A percentile compares a stretch with the other conserved stretches of the same genome.
These are phyloP conservation scores for Imbricaverruca yamaguchii DNA, from an alignment of 2,888 invertebrate genomes.

Conservation along the genomic window DNA sequence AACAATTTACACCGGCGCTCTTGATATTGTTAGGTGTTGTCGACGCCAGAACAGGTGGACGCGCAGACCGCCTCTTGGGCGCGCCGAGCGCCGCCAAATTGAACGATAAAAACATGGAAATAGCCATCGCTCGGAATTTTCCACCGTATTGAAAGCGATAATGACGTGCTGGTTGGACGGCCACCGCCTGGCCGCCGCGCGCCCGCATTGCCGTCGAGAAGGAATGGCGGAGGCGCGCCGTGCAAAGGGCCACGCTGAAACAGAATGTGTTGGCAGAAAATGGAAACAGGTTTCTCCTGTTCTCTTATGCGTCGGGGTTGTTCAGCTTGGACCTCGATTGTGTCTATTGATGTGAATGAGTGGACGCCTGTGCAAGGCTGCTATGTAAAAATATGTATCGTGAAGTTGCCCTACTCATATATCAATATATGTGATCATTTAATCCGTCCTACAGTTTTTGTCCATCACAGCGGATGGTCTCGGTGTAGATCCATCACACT, in stretches of 20 bases:
- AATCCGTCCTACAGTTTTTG: too few relatives aligned
- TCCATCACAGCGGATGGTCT: too few relatives aligned
- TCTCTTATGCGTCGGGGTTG: too few relatives aligned
- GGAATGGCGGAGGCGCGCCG: background rate
- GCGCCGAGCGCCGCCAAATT: slow-evolving; percentile 2
- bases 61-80: background rate
- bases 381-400: too few relatives aligned
- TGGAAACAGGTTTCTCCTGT: too few relatives aligned
- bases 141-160: slow-evolving; percentile 17
- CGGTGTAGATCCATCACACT: too few relatives aligned
- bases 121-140: background rate
- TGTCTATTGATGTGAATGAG: too few relatives aligned
- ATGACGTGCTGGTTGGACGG: background rate
- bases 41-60: slow-evolving; percentile 1
- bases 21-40: background rate
- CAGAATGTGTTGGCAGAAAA: too few relatives aligned
- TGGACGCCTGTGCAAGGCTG: too few relatives aligned
- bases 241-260: background rate
- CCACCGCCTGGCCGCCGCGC: background rate
- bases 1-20: background rate
- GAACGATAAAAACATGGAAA: slow-evolving; percentile 22
- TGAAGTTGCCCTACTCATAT: too few relatives aligned
- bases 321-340: too few relatives aligned
- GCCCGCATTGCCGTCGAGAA: background rate
- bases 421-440: too few relatives aligned